Conservation (phyloP, 2,797 vertebrate species). For the Sebastes umbrosus region DNA sequence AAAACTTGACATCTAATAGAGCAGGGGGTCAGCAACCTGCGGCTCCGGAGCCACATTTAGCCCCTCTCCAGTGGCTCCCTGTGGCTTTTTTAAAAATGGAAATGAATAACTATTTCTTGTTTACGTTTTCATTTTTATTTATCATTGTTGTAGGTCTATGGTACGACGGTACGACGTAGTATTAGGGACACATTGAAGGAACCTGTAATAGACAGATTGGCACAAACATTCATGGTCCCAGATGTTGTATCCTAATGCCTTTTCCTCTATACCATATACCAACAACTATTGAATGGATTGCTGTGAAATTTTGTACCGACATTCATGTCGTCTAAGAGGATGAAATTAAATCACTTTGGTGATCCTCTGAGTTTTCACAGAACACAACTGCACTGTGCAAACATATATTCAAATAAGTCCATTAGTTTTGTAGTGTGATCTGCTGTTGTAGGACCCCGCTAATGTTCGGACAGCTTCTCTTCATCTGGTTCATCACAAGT, state of each 20-base stretch:
- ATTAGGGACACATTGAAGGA: no score
- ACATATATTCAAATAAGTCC: not conserved
- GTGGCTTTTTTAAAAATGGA: no score
- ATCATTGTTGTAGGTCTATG: no score
- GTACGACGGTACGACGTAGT: no score
- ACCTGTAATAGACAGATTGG: not conserved
- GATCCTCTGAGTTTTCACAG: not conserved
- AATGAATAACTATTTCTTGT: no score
- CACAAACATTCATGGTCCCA: not conserved
- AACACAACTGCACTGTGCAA: not conserved
- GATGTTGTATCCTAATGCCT: not conserved
- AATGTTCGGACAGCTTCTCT: not conserved
- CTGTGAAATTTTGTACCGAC: not conserved
- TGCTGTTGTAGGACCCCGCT: not conserved
- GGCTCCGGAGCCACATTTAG: rapidly evolving
- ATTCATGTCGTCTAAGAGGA: no score
- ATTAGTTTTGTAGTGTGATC: not conserved
- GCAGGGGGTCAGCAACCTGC: no score
- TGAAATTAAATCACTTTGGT: no score
- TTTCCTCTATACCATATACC: not conserved
- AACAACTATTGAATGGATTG: not conserved
- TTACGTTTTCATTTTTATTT: no score
- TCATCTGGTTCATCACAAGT: not conserved
- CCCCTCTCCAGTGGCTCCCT: no score
- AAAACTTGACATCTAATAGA: not conserved